phyloP scores from a whole-genome alignment of 2,113 vertebrate genomes.

The Fregetta grallaria region DNA sequence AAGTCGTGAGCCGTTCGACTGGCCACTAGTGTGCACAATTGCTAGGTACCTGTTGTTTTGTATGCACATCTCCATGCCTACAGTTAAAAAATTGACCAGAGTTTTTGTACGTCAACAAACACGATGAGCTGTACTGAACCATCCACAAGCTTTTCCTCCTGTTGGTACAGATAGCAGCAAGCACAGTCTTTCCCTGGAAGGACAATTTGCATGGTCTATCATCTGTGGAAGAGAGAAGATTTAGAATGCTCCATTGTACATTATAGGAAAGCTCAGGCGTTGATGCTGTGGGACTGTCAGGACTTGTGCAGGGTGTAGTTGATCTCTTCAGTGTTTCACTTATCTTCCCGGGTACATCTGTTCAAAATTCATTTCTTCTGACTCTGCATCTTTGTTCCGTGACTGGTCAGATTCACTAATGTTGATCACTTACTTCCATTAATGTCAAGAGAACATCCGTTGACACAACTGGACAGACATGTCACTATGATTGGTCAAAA shows the following conservation, averaged over 20 bases:
- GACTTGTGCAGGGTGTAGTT: not conserved
- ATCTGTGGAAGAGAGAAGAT: not conserved
- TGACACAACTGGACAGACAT: not conserved
- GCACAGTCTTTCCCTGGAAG: not conserved
- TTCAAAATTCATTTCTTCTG: not conserved
- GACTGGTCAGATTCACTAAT: not conserved
- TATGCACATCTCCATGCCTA: not conserved
- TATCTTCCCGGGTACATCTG: not conserved
- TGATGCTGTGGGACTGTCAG: not conserved
- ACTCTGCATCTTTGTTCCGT: not conserved
- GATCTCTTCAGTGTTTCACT: not conserved
- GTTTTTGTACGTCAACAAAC: not conserved
- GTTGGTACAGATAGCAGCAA: not conserved
- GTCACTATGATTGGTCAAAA: not conserved
- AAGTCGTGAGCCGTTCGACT: not conserved
- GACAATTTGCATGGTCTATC: not conserved
- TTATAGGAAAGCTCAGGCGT: not conserved
- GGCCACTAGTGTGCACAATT: rapidly evolving
- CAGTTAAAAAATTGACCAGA: not conserved
- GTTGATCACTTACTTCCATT: not conserved
- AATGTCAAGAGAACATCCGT: not conserved
- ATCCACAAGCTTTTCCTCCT: not conserved
- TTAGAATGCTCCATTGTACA: not conserved
- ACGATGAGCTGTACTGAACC: rapidly evolving
- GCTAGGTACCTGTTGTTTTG: not conserved